Conservation (phyloP, 64 coral and sea anemone species). For the Pocillopora damicornis region DNA sequence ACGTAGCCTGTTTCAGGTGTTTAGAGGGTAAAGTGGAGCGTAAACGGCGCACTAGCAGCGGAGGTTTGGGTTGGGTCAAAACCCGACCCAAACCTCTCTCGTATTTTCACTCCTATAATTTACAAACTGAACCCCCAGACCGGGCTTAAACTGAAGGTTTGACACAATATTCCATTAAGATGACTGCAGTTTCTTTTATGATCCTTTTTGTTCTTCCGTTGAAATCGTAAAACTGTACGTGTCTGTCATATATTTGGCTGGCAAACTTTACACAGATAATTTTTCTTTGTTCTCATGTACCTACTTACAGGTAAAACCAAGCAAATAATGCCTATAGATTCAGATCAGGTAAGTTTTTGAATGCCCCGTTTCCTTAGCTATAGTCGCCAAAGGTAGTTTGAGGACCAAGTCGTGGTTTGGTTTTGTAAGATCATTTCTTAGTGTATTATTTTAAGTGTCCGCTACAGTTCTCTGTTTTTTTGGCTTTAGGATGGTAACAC, state of each 20-base stretch:
- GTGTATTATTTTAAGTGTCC: background rate
- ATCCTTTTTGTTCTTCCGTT: too few species aligned
- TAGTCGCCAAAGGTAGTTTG: background rate
- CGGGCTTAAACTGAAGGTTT: too few species aligned
- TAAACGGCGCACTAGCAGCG: too few species aligned
- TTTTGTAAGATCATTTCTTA: too few species aligned
- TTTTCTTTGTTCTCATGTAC: background rate
- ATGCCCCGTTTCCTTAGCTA: background rate
- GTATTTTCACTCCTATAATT: too few species aligned
- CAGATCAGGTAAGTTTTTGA: conserved; percentile 4
- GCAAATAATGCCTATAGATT: background rate
- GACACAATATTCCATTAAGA: too few species aligned
- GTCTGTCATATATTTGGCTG: background rate
- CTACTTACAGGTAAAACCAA: conserved; percentile 11
- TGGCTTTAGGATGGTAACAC: conserved; percentile 32
- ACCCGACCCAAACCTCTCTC: too few species aligned
- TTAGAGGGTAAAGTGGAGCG: too few species aligned
- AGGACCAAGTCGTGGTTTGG: background rate
- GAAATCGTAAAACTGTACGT: too few species aligned
- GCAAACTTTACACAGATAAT: background rate
- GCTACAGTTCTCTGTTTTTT: background rate
- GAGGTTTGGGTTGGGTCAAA: too few species aligned
- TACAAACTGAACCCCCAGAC: too few species aligned
- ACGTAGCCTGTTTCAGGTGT: background rate
- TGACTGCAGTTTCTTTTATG: too few species aligned